phyloP scores from a whole-genome alignment of 92 coral and sea anemone genomes.

The Pocillopora grandis region DNA sequence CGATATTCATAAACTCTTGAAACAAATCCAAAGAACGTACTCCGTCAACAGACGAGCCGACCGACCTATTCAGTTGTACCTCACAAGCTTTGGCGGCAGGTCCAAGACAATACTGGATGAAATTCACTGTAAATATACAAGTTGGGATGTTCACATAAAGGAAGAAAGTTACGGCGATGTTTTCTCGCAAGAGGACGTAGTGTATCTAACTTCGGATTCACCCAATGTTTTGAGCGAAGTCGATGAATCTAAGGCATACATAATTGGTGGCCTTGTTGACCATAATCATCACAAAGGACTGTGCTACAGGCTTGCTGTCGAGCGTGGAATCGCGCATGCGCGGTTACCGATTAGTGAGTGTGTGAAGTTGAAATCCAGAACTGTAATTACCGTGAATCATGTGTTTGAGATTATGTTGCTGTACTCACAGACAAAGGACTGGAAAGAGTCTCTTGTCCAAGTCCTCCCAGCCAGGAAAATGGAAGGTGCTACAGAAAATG shows the following conservation, averaged over 20 bases:
- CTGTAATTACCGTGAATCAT: slow-evolving; percentile 89
- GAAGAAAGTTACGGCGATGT: slow-evolving; percentile 61
- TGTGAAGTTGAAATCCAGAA: slow-evolving; percentile 78
- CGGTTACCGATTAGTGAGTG: slow-evolving; percentile 87
- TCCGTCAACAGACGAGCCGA: slow-evolving; percentile 80
- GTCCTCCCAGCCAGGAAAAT: slow-evolving; percentile 87
- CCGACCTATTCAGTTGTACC: slow-evolving; percentile 82
- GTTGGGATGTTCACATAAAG: slow-evolving; percentile 91
- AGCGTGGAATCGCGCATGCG: slow-evolving; percentile 79
- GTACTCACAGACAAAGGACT: slow-evolving; percentile 82
- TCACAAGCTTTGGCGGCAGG: slow-evolving; percentile 91
- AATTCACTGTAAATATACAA: slow-evolving; percentile 61
- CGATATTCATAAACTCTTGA: slow-evolving; percentile 80
- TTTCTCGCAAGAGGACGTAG: slow-evolving; percentile 75
- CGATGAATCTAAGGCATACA: slow-evolving; percentile 85
- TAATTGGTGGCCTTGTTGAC: slow-evolving; percentile 96
- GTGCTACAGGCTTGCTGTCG: slow-evolving; percentile 74
- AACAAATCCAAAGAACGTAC: slow-evolving; percentile 90
- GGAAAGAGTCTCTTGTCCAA: slow-evolving; percentile 79
- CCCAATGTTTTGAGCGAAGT: slow-evolving; percentile 75
- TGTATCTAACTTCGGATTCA: slow-evolving; percentile 91
- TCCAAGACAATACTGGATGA: slow-evolving; percentile 61
- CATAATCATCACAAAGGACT: slow-evolving; percentile 95
- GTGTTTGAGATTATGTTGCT: slow-evolving; percentile 88
- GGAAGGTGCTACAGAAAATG: slow-evolving; percentile 8